A percentile compares a stretch with the other conserved stretches of the same genome.
Evolutionary conservation across 2,113 vertebrate genomes (phyloP).

Genomic region (Coptodon rendalli): DNA sequence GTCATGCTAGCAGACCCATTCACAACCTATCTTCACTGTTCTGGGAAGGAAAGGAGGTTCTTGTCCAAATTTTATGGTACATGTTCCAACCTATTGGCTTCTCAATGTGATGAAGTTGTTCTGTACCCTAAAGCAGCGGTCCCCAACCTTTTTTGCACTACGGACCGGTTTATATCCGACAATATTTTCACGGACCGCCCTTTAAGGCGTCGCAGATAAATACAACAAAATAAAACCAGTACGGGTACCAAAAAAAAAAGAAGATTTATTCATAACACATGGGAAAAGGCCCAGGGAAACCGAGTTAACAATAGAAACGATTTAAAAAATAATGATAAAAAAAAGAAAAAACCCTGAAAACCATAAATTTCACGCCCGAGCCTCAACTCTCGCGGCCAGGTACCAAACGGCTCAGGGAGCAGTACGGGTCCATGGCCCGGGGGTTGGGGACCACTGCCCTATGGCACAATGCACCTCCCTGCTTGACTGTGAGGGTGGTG

Average conservation of each 20-base stretch:
- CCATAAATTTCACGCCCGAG: background rate
- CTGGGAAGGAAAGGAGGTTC: background rate
- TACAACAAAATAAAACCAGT: background rate
- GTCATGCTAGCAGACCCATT: background rate
- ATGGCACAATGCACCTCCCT: background rate
- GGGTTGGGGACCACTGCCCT: background rate
- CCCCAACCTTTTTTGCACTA: background rate
- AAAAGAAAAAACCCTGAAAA: background rate
- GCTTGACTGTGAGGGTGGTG: background rate
- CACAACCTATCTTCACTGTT: background rate
- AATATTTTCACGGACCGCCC: background rate
- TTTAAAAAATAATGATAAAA: background rate
- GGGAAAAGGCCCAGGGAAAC: background rate
- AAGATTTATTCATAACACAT: background rate
- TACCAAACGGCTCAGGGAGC: background rate
- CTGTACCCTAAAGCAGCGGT: background rate
- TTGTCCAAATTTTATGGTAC: background rate
- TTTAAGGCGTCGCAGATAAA: background rate
- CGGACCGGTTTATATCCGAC: background rate
- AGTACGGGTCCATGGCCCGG: background rate
- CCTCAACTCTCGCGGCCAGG: background rate
- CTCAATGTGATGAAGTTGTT: background rate
- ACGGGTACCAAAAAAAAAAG: background rate
- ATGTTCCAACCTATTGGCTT: background rate
- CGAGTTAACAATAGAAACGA: background rate